These are phyloP conservation scores for Cercopithecus diana DNA, from an alignment of 2,797 vertebrate species.

Conservation along the genomic window DNA sequence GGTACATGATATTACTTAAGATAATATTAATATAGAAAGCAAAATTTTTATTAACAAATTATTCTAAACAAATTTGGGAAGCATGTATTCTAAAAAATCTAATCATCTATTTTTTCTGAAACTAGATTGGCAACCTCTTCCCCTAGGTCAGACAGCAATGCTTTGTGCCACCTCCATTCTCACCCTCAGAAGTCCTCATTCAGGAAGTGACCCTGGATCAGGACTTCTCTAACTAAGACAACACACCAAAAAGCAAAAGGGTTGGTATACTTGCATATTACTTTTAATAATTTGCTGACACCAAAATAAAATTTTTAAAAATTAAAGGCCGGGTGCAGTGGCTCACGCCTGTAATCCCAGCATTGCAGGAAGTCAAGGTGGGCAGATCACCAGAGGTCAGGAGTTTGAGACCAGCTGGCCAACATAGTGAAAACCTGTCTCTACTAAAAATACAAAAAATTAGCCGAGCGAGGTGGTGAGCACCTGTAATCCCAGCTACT, in stretches of 20 bases:
- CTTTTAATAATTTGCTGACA: neutral
- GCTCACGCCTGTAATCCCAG: neutral
- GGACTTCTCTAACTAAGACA: neutral
- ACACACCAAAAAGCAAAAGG: neutral
- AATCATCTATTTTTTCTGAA: neutral
- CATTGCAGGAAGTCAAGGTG: neutral
- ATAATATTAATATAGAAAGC: neutral
- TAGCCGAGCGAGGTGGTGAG: neutral
- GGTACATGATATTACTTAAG: accelerated
- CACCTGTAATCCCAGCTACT: neutral
- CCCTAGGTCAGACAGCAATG: accelerated
- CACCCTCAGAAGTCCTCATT: neutral
- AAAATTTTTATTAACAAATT: neutral
- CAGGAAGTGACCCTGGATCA: neutral
- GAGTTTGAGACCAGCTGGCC: neutral
- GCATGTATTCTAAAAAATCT: neutral
- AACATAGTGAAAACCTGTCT: neutral
- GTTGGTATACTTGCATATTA: accelerated
- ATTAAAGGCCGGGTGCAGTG: neutral
- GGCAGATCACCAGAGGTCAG: neutral
- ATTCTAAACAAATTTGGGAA: neutral
- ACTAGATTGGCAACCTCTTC: neutral
- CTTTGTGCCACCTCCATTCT: accelerated
- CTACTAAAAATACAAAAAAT: neutral
- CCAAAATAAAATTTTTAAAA: neutral